phyloP scores from a whole-genome alignment of 2,797 vertebrate genomes.

The Oreochromis grahami region DNA sequence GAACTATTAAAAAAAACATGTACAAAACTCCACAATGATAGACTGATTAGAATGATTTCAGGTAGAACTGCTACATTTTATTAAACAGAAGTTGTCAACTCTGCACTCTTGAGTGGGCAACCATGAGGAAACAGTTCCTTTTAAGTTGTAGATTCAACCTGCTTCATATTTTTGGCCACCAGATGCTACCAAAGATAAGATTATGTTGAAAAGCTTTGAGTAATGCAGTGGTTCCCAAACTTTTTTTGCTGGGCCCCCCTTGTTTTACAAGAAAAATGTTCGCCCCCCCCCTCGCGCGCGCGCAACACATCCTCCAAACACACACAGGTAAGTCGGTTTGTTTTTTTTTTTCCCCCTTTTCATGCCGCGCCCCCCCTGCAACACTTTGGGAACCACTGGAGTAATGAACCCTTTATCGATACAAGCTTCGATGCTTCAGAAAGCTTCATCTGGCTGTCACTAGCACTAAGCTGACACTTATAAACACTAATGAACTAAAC shows the following conservation, averaged over 20 bases:
- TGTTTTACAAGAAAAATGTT: too few relatives aligned
- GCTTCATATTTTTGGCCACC: background rate
- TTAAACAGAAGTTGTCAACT: background rate
- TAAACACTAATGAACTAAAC: background rate
- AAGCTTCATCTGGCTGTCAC: background rate
- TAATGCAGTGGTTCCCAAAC: too few relatives aligned
- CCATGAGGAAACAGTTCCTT: accelerated
- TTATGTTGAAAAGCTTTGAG: background rate
- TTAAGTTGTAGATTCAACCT: background rate
- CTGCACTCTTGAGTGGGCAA: background rate
- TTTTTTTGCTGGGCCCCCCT: too few relatives aligned
- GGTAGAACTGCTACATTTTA: background rate
- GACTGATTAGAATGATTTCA: background rate
- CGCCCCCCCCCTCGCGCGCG: too few relatives aligned
- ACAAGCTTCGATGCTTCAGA: background rate
- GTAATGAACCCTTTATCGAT: background rate
- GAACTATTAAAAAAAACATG: background rate
- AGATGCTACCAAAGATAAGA: background rate
- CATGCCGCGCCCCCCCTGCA: too few relatives aligned
- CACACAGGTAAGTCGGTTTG: too few relatives aligned
- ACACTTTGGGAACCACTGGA: too few relatives aligned
- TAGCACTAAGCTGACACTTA: background rate
- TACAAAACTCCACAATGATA: background rate
- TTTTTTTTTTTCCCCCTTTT: too few relatives aligned
- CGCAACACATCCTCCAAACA: too few relatives aligned